phyloP scores from a whole-genome alignment of 2,888 invertebrate species.

The Phengaris alcon region DNA sequence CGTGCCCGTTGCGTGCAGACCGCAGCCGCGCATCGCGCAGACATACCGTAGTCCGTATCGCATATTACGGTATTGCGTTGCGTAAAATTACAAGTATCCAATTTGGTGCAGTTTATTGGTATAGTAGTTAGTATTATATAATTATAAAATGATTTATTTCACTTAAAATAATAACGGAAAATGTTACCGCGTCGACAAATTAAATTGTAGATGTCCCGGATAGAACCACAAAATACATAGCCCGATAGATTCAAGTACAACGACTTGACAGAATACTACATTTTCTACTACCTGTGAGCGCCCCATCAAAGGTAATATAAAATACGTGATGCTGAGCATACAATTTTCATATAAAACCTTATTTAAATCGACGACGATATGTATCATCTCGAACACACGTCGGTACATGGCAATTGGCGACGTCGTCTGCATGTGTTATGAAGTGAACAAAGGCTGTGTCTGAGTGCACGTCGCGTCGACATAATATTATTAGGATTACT shows the following conservation, averaged over 20 bases:
- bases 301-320: neutral
- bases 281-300: neutral
- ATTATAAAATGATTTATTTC: neutral
- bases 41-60: neutral
- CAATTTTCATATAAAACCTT: slow-evolving; percentile 3
- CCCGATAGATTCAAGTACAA: neutral
- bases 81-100: neutral
- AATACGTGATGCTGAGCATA: neutral
- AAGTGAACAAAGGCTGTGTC: neutral
- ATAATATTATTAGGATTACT: neutral
- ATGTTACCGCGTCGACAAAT: too few relatives aligned
- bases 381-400: neutral
- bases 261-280: neutral
- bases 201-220: neutral
- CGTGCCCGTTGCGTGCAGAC: too few relatives aligned
- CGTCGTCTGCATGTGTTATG: slow-evolving; percentile 5
- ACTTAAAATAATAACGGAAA: neutral
- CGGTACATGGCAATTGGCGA: neutral
- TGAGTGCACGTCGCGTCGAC: neutral
- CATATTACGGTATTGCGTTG: neutral
- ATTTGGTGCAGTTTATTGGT: neutral
- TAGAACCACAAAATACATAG: too few relatives aligned
- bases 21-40: neutral
- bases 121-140: too few relatives aligned
- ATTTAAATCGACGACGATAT: neutral